Evolutionary conservation across 2,113 vertebrate genomes (phyloP), one percentile per base, ranked within the genome.

Genomic region (Mormyrus lacerda): DNA sequence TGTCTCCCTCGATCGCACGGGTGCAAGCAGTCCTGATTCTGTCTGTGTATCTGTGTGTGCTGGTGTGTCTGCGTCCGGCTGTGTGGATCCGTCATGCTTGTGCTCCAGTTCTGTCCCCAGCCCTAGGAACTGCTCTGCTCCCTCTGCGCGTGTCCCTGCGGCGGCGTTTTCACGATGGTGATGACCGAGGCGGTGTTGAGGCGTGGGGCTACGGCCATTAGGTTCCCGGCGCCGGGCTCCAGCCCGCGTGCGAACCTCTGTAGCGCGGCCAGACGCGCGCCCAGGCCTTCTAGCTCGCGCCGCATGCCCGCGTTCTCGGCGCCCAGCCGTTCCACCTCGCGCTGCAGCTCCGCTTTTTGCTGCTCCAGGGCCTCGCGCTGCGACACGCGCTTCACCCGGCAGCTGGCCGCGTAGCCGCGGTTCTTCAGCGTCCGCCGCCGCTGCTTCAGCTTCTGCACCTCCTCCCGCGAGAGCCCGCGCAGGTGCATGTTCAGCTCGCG

Each of bases 341-440:
- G 95, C 95, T 99, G 98, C 58, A 99, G 96, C 95, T 99, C 98
- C 86, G 95, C 97, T 90, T 99, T 99, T 95, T 99, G 98, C 95
- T 98, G 98, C 95, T 99, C 98, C 94, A 99, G 95, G 93, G 99
- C 98, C 93, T 99, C 98, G n/a, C 98, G 97, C 95, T 99, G 98
- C 0, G 98, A 99, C 15, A 99, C 98, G 0, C 98, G 96, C 91
- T 99, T 99, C 87, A 99, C 98, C 0, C 98, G 95, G 94, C 98
- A 99, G 95, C 98, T 99, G 93, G 98, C 98, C 0, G 98, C 98
- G 0, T 99, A 99, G 85, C 98, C 98, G 0, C 98, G 97, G 95
- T 99, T 99, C 95, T 99, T 99, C 88, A 99, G 94, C 2, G 98
- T 99, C 92, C 98, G 98, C 0, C 98, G 95, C 0, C 98, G 97